Evolutionary conservation across 2,113 vertebrate species (phyloP), one percentile per base, ranked within the genome.

Genomic region (Tonatia bakeri): DNA sequence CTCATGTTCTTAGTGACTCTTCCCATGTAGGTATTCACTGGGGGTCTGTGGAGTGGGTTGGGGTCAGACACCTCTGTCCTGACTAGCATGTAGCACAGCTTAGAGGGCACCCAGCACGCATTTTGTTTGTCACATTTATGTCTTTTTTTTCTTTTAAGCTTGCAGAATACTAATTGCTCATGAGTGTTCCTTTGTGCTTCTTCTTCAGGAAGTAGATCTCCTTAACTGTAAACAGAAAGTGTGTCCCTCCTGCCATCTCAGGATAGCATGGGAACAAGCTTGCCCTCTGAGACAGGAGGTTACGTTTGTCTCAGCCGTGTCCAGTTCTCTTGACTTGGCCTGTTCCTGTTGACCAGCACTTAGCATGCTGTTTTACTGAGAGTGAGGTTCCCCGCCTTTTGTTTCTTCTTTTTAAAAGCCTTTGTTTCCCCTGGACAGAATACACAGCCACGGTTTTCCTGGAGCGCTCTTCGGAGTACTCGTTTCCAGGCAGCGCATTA

Each of bases 91-190:
- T 22, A 79, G 38, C 19, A 50, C 2, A n/a, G 33, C 36, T 80
- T 45, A 79, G 14, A 87, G 26, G 47, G 11, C 28, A 76, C 43
- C 19, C 31, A 38, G 26, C 79, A 59, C 15, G 31, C 83, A 8
- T 52, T 92, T 24, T 40, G 1, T 72, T 38, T 77, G 40, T 59
- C 24, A 6, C 81, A n/a, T 67, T 93, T 45, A n/a, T 10, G 2
- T 82, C n/a, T 47, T 47, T 64, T 82, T 65, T 73, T n/a, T 5
- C 22, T 75, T 93, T 81, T 75, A 83, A 86, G 75, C 13, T 86
- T 75, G 20, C n/a, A 59, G 69, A 73, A 54, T 91, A 89, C 61
- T 92, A 89, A 40, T 93, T 92, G 54, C 75, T 86, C 56, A 70
- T 88, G 52, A 82, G 33, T 76, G 1, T 52, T 91, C 65, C 70